Conservation (phyloP, 1,140 invertebrate species). For the Aradophagus sp. region DNA sequence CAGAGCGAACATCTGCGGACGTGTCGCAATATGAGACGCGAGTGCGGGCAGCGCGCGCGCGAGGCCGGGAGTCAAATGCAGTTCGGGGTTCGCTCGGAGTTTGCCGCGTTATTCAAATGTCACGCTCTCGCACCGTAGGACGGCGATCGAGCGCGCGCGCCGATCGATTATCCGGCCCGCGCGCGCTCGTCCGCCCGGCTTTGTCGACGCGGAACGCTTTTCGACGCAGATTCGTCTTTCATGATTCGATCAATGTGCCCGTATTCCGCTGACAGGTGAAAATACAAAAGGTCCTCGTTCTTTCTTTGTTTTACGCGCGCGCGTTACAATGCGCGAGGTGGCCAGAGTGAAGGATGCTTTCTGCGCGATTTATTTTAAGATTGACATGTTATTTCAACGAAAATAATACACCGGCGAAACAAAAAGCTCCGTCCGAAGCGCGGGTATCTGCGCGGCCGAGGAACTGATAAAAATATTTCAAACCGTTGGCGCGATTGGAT, state of each 20-base stretch:
- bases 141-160: constrained; percentile 48
- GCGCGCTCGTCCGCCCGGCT: constrained; percentile 46
- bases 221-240: constrained; percentile 57
- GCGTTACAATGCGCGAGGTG: constrained; percentile 45
- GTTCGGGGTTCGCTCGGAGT: constrained; percentile 51
- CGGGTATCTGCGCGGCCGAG: constrained; percentile 35
- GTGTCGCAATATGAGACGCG: constrained; percentile 32
- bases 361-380: constrained; percentile 55
- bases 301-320: constrained; percentile 51
- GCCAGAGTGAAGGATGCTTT: constrained; percentile 55
- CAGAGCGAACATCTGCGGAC: constrained; percentile 31
- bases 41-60: constrained; percentile 8
- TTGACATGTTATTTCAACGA: constrained; percentile 59
- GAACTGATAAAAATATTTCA: constrained; percentile 53
- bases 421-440: constrained; percentile 38
- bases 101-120: constrained; percentile 62
- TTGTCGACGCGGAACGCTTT: constrained; percentile 53
- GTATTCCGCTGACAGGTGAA: constrained; percentile 55
- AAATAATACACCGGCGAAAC: constrained; percentile 51
- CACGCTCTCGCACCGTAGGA: constrained; percentile 51
- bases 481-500: constrained; percentile 43
- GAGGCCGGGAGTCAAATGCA: constrained; percentile 20
- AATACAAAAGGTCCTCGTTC: constrained; percentile 51
- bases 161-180: constrained; percentile 65
- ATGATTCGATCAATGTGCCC: constrained; percentile 55